These are phyloP conservation scores for Decapterus maruadsi DNA, from an alignment of 2,797 vertebrate species.

Conservation along the genomic window DNA sequence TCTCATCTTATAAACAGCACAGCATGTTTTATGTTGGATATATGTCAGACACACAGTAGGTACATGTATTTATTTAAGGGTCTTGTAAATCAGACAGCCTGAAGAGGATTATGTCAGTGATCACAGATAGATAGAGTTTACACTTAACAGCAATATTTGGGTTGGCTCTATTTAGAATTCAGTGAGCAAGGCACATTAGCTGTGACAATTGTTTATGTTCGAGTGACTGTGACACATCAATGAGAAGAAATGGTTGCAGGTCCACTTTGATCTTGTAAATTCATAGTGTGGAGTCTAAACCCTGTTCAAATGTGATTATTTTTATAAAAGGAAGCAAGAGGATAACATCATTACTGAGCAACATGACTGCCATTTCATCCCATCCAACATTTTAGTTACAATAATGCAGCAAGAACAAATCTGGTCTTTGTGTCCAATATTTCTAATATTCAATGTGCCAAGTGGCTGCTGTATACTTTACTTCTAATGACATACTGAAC, in stretches of 20 bases:
- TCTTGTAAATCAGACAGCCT: slow-evolving; percentile 58
- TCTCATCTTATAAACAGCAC: slow-evolving; percentile 43
- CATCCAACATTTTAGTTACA: slow-evolving; percentile 13
- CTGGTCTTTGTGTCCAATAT: not conserved
- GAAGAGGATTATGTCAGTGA: slow-evolving; percentile 50
- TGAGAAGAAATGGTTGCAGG: slow-evolving; percentile 34
- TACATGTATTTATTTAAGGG: slow-evolving; percentile 58
- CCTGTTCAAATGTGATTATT: slow-evolving; percentile 41
- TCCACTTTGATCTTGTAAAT: slow-evolving; percentile 56
- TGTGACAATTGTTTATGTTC: slow-evolving; percentile 58
- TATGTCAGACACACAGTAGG: slow-evolving; percentile 50
- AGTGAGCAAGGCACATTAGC: slow-evolving; percentile 56
- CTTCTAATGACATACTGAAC: not conserved
- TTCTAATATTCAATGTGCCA: not conserved
- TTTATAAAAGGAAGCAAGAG: slow-evolving; percentile 30
- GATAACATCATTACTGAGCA: slow-evolving; percentile 32
- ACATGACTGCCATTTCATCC: slow-evolving; percentile 35
- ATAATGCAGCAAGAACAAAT: slow-evolving; percentile 9
- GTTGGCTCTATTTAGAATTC: slow-evolving; percentile 60
- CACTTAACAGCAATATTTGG: slow-evolving; percentile 62
- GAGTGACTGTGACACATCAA: slow-evolving; percentile 52
- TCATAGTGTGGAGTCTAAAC: slow-evolving; percentile 23
- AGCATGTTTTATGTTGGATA: slow-evolving; percentile 30
- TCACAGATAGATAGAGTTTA: slow-evolving; percentile 65
- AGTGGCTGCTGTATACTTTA: not conserved